Evolutionary conservation across 2,797 vertebrate genomes (phyloP), one percentile per base, ranked within the genome.

Genomic region (Molothrus ater): DNA sequence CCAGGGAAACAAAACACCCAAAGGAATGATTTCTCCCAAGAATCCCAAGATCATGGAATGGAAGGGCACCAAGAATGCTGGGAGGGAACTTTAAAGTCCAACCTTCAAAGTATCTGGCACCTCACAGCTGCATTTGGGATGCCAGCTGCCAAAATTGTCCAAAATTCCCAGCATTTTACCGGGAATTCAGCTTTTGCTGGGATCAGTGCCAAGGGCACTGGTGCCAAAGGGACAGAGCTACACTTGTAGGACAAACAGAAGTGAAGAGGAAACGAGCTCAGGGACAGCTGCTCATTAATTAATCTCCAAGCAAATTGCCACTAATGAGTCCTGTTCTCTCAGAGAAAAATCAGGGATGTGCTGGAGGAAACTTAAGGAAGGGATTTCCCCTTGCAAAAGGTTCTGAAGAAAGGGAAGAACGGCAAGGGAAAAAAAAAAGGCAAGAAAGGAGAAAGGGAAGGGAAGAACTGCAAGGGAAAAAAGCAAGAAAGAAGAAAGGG

Each of bases 51-150:
- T 40, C 29, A 59, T 0, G 25, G 51, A 86, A 65, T 1, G 13
- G 31, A 64, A 38, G 9, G 28, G 43, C 15, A 40, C 5, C 15
- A n/a, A 40, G 24, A 56, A 21, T 1, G 3, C 1, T 42, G 63
- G 24, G 34, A 68, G 22, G 26, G 36, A 75, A 17, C 5, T 82
- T 64, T 17, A 24, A 40, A 80, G 42, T 13, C 36, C 36, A 51
- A 47, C 6, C 36, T 54, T 9, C 61, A 48, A 17, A 0, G 0
- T 9, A 26, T 53, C 21, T 60, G 51, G 42, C 47, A 65, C 5
- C 47, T 42, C 21, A 47, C 63, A 26, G 25, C 42, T 54, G 16
- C 57, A 43, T 53, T 79, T 72, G 56, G 59, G 50, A 50, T 64
- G 40, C 25, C 22, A 57, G 25, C 32, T 73, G 40, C 24, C 43